Conservation (phyloP, 2,797 vertebrate species). For the Varecia variegata region DNA sequence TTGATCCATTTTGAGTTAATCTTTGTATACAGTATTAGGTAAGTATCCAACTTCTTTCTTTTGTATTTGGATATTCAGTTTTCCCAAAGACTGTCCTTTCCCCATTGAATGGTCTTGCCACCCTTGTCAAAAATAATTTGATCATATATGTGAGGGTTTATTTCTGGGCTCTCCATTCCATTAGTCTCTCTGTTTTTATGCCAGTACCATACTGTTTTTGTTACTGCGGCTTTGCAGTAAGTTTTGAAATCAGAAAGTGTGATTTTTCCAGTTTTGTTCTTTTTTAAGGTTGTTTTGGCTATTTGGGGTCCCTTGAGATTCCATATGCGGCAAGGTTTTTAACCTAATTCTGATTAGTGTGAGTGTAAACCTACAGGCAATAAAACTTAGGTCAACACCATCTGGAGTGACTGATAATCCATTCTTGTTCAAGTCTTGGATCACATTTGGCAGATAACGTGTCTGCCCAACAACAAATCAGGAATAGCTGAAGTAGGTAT, state of each 20-base stretch:
- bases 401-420: background rate
- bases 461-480: background rate
- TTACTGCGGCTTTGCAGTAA: background rate
- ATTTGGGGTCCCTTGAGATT: background rate
- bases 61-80: background rate
- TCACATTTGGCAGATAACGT: background rate
- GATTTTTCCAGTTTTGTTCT: background rate
- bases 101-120: background rate
- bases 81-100: background rate
- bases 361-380: background rate
- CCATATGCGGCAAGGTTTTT: background rate
- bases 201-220: background rate
- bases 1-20: background rate
- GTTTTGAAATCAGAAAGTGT: background rate
- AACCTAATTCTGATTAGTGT: conserved; percentile 4
- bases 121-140: background rate
- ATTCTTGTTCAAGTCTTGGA: background rate
- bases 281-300: background rate
- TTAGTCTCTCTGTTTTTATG: background rate
- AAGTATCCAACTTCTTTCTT: background rate
- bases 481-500: background rate
- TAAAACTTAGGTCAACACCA: background rate
- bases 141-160: background rate
- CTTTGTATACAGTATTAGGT: background rate
- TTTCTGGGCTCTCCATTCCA: background rate